Base-by-base conservation (phyloP, 2,888 invertebrate genomes). In the Nezara viridula region DNA sequence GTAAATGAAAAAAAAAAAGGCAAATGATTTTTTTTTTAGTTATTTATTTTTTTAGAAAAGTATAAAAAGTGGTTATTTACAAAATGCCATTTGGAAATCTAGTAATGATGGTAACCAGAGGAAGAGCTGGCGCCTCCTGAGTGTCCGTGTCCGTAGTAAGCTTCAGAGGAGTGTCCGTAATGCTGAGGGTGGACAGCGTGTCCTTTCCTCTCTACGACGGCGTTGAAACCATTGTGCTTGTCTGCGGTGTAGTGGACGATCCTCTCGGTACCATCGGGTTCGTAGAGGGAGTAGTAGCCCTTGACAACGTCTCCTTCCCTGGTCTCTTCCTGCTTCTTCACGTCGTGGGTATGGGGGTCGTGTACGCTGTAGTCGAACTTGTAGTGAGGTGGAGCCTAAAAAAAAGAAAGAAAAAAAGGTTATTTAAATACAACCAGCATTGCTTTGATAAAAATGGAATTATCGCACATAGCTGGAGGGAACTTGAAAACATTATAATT, bases 261-360 rank as follows among this genome's bases (percentile, higher is more conserved):
- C n/a, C 91, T 89, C 81, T 91, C 86, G 55, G 90, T 90, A 49
- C 91, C 91, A 90, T 91, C 91, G 88, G 91, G 91, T 87, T 91
- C 91, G 87, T 91, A 89, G 86, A 91, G 90, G 44, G 93, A 93
- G 92, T 93, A 93, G 91, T 93, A 92, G 19, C 93, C 93, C 90
- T 93, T 92, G 86, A 93, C 93, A 90, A 92, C 92, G 90, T 93
- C 93, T 7, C 93, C 93, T 88, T 93, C 93, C 88, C 93, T 91
- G n/a, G 93, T 93, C 91, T 93, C 93, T 93, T 93, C 93, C 91
- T 93, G 93, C 89, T 92, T 92, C 91, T 93, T 93, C 89, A 93
- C 92, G 90, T 93, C 93, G 90, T 93, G 93, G n/a, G 93, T 93
- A 91, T 93, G 93, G 40, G 93, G 92, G 91, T 93, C 93, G 91